A percentile compares a stretch with the other conserved stretches of the same genome.
Evolutionary conservation across 2,113 vertebrate species (phyloP).

Genomic region (Misgurnus anguillicaudatus): DNA sequence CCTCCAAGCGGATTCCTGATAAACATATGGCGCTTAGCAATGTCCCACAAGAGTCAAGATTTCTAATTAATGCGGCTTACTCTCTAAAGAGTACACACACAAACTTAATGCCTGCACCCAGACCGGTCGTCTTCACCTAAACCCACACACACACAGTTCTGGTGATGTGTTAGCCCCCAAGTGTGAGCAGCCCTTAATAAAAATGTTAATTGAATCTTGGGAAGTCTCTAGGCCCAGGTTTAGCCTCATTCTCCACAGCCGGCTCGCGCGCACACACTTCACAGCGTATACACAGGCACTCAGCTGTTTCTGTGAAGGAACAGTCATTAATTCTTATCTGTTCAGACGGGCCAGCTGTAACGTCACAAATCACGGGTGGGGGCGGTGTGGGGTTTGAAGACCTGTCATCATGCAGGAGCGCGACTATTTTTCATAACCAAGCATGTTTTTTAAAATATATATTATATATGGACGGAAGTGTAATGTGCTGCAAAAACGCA

Average conservation of each 20-base stretch:
- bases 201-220: slow-evolving; percentile 72
- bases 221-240: slow-evolving; percentile 58
- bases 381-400: slow-evolving; percentile 14
- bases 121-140: slow-evolving; percentile 29
- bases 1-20: slow-evolving; percentile 24
- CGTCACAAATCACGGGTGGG: slow-evolving; percentile 63
- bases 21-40: slow-evolving; percentile 25
- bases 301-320: slow-evolving; percentile 57
- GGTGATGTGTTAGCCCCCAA: slow-evolving; percentile 41
- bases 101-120: slow-evolving; percentile 37
- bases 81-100: slow-evolving; percentile 27
- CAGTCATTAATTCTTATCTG: slow-evolving; percentile 75
- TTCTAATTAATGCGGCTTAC: slow-evolving; percentile 55
- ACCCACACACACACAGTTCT: slow-evolving; percentile 50
- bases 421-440: slow-evolving; percentile 1
- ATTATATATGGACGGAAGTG: not conserved
- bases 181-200: slow-evolving; percentile 61
- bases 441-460: not conserved
- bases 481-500: no score
- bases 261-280: not conserved
- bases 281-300: slow-evolving; percentile 13
- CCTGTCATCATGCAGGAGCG: slow-evolving; percentile 24
- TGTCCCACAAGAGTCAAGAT: slow-evolving; percentile 50
- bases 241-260: slow-evolving; percentile 27
- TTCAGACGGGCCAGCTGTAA: slow-evolving; percentile 67